phyloP scores from a whole-genome alignment of 2,888 invertebrate species.

The Seira musarum region DNA sequence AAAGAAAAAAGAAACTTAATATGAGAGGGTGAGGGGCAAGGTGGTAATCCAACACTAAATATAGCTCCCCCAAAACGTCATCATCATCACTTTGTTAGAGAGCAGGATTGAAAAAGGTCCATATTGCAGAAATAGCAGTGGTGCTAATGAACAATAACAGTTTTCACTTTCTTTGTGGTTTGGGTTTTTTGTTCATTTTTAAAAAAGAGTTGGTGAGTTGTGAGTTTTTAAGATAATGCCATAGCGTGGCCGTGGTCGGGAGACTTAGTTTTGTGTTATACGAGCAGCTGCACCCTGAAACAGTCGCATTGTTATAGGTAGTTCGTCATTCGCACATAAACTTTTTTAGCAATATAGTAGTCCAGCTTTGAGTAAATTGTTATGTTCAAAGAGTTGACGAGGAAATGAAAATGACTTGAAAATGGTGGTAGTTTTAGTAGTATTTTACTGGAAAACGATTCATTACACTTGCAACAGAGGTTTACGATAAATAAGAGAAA shows the following conservation, averaged over 20 bases:
- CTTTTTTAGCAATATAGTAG: too few species aligned
- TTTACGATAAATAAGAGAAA: constrained; percentile 22
- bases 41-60: too few species aligned
- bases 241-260: neutral
- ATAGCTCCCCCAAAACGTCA: neutral
- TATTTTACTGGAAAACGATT: constrained; percentile 37
- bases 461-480: constrained; percentile 27
- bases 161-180: neutral
- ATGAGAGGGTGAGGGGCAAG: too few species aligned
- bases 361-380: too few species aligned
- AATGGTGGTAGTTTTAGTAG: too few species aligned
- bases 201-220: neutral
- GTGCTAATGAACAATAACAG: neutral
- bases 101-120: neutral
- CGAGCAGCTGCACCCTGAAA: neutral
- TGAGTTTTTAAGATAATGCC: neutral
- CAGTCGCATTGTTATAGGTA: neutral
- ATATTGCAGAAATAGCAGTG: neutral
- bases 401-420: constrained; percentile 28
- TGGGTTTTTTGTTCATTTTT: neutral
- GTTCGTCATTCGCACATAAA: neutral
- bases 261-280: neutral
- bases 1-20: too few species aligned
- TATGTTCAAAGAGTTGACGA: too few species aligned
- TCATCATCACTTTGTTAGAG: neutral